Evolutionary conservation across 37 sponge, comb jelly and placozoan species (phyloP).

Genomic region (Aplysina aerophoba): DNA sequence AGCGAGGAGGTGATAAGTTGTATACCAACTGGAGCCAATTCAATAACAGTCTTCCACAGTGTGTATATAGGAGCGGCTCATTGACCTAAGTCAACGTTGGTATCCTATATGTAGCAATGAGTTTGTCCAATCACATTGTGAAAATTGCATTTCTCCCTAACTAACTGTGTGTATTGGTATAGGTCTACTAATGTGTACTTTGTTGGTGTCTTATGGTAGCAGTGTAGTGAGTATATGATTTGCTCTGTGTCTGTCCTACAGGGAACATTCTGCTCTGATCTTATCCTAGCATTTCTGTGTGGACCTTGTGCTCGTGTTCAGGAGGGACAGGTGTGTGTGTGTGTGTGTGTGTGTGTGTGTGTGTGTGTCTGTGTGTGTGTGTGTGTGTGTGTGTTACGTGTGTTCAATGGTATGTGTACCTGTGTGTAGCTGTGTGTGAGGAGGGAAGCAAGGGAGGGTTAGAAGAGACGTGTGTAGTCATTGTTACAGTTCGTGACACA

Average conservation of each 20-base stretch:
- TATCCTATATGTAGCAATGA: too few species aligned
- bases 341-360: constrained; percentile 30
- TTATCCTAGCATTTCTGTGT: constrained; percentile 34
- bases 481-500: too few species aligned
- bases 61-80: too few species aligned
- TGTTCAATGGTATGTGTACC: not conserved
- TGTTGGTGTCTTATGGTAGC: not conserved
- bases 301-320: constrained; percentile 41
- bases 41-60: too few species aligned
- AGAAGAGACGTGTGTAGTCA: too few species aligned
- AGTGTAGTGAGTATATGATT: constrained; percentile 9
- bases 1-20: too few species aligned
- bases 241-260: not conserved
- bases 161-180: not conserved
- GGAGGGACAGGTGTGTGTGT: constrained; percentile 54
- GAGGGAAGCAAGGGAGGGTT: too few species aligned
- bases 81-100: too few species aligned
- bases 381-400: constrained; percentile 21
- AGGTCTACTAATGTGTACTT: too few species aligned
- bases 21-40: too few species aligned
- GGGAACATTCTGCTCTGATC: constrained; percentile 57
- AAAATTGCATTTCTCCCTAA: too few species aligned
- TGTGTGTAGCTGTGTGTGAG: not conserved
- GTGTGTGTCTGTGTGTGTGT: constrained; percentile 24
- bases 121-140: too few species aligned